Base-by-base conservation (phyloP, 2,888 invertebrate genomes). In the Andrena praecox region DNA sequence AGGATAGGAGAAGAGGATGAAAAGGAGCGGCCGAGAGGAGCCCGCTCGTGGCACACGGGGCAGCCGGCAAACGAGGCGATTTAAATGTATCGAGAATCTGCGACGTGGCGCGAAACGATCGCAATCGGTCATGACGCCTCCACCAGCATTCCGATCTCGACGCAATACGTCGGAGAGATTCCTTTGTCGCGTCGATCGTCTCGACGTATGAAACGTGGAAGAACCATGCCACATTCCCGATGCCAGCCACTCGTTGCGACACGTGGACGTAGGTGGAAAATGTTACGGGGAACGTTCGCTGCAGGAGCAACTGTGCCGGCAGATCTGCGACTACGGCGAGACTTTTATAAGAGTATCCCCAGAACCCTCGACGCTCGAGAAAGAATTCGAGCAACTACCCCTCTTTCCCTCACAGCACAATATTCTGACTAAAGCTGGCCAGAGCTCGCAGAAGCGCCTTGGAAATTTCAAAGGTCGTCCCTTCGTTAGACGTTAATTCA, bases 71-170 rank as follows among this genome's bases (percentile, higher is more conserved):
- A 89, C 89, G 84, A 89, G 87, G 81, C 82, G 87, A 89, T 89
- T 89, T 89, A 90, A 90, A 89, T 89, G 88, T 90, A 89, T 90
- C 91, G 89, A 87, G 90, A 89, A 89, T 90, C 74, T 59, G 70
- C 68, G 80, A 82, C 82, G 84, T 80, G 87, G 24, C 85, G 84
- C 85, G 87, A 75, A 83, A 82, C 86, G 88, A 91, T 90, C 84
- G 85, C 86, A 86, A 87, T 89, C 89, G 90, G 82, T 86, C 87
- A 85, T 81, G 85, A 84, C 84, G 84, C 84, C 84, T 83, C 83
- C 84, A 79, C 84, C 80, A 64, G 80, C 83, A 83, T 83, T 83
- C 84, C 84, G 83, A 74, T 83, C 83, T 80, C 81, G 76, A 70
- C 71, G 84, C 79, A 78, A 83, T 82, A 81, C 66, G 74, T 83